Conservation (phyloP, 2,113 vertebrate species). For the Takifugu flavidus region DNA sequence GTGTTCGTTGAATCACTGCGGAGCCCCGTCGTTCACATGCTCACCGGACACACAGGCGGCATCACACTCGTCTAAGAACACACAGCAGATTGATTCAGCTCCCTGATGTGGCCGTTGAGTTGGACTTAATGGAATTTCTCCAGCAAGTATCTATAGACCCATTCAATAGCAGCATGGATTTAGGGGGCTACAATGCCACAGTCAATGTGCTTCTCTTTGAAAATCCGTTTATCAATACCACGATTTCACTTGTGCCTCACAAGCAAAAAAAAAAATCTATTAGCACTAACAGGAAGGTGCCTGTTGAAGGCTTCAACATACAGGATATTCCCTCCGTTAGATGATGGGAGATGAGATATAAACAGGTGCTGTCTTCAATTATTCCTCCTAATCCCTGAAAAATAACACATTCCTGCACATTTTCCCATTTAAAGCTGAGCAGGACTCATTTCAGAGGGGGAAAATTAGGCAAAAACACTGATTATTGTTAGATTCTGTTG, state of each 20-base stretch:
- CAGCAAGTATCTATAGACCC: constrained; percentile 37
- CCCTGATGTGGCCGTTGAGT: constrained; percentile 29
- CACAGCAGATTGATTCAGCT: constrained; percentile 43
- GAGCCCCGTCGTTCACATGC: background rate
- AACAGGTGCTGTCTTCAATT: too few relatives aligned
- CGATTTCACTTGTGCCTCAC: constrained; percentile 14
- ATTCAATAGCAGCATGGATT: constrained; percentile 53
- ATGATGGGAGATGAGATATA: too few relatives aligned
- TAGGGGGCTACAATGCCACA: constrained; percentile 29
- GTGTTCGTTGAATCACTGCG: constrained; percentile 17
- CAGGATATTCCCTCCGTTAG: background rate
- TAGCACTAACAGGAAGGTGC: constrained; percentile 13
- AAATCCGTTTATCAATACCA: constrained; percentile 36
- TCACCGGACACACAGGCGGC: background rate
- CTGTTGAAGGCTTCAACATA: constrained; percentile 1
- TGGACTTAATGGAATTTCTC: constrained; percentile 54
- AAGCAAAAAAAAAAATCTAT: constrained; percentile 21
- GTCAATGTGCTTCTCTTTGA: constrained; percentile 51
- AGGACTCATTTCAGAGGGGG: background rate
- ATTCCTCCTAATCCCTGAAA: too few relatives aligned
- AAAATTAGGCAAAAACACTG: background rate
- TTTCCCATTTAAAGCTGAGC: too few relatives aligned
- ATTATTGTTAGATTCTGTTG: too few relatives aligned
- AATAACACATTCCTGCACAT: too few relatives aligned
- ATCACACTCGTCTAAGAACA: constrained; percentile 11